Conservation (phyloP, 2,888 invertebrate species). For the Ectemnius cavifrons region DNA sequence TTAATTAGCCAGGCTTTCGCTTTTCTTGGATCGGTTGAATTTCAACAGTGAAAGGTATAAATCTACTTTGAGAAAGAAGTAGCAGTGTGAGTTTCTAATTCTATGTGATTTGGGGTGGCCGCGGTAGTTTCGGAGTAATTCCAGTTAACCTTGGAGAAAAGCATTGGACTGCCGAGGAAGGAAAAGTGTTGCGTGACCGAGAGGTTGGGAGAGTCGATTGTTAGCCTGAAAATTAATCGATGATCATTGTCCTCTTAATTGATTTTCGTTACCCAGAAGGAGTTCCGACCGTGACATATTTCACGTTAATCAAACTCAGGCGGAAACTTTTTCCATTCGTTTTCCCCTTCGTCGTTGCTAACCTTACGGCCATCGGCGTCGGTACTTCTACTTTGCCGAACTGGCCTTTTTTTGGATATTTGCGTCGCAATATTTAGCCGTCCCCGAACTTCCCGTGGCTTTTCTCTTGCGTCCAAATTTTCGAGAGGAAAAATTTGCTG, state of each 20-base stretch:
- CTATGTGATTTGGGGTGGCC: too few relatives aligned
- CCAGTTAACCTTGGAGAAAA: too few relatives aligned
- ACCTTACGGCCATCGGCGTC: constrained; percentile 43
- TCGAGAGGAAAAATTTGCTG: neutral
- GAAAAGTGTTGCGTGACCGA: too few relatives aligned
- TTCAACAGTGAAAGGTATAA: too few relatives aligned
- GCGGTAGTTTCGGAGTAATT: too few relatives aligned
- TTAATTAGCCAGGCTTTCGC: too few relatives aligned
- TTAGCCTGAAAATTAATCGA: constrained; percentile 23
- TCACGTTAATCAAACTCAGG: constrained; percentile 58
- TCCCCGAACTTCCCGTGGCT: constrained; percentile 44
- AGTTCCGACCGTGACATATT: constrained; percentile 59
- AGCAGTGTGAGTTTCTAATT: too few relatives aligned
- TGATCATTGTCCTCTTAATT: constrained; percentile 40
- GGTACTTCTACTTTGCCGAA: constrained; percentile 58
- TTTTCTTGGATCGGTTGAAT: too few relatives aligned
- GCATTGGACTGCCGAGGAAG: too few relatives aligned
- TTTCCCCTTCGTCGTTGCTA: constrained; percentile 32
- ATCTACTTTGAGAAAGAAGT: too few relatives aligned
- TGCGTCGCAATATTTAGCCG: constrained; percentile 59
- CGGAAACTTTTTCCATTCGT: constrained; percentile 63
- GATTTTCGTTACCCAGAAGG: constrained; percentile 48
- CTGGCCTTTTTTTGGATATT: constrained; percentile 37
- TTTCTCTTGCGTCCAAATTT: neutral
- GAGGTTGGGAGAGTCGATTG: too few relatives aligned